Evolutionary conservation across 2,888 invertebrate genomes (phyloP).

Genomic region (Nymphalis urticae): DNA sequence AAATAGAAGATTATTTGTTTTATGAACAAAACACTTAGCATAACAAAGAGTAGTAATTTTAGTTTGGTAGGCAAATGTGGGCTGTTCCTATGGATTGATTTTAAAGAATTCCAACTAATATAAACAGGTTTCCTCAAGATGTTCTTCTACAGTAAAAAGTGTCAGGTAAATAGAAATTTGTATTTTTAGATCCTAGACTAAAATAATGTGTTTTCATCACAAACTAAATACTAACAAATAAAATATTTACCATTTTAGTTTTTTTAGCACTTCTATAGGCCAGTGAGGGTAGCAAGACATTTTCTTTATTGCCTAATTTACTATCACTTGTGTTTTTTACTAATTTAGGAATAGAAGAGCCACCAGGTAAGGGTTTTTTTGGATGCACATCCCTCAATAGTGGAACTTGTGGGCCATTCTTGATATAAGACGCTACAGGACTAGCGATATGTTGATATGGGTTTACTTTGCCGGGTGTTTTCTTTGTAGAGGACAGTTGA

Average conservation of each 20-base stretch:
- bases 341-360: slow-evolving; percentile 59
- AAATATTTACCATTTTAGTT: slow-evolving; percentile 59
- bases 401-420: slow-evolving; percentile 59
- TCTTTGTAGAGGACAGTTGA: slow-evolving; percentile 47
- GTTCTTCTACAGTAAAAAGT: too few relatives aligned
- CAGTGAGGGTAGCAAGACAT: slow-evolving; percentile 54
- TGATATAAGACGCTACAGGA: slow-evolving; percentile 69
- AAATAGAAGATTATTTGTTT: too few relatives aligned
- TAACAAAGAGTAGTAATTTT: too few relatives aligned
- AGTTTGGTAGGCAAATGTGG: too few relatives aligned
- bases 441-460: slow-evolving; percentile 62
- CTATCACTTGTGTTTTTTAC: slow-evolving; percentile 41
- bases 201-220: too few relatives aligned
- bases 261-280: slow-evolving; percentile 66
- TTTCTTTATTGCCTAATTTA: slow-evolving; percentile 56
- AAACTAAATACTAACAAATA: too few relatives aligned
- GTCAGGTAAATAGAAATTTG: too few relatives aligned
- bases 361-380: slow-evolving; percentile 55
- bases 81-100: too few relatives aligned
- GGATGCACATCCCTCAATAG: slow-evolving; percentile 60
- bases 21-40: too few relatives aligned
- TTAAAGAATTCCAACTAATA: too few relatives aligned
- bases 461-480: slow-evolving; percentile 50
- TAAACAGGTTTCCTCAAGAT: too few relatives aligned
- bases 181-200: too few relatives aligned